Evolutionary conservation across 2,113 vertebrate genomes (phyloP).

Genomic region (Coptodon bakossiorum): DNA sequence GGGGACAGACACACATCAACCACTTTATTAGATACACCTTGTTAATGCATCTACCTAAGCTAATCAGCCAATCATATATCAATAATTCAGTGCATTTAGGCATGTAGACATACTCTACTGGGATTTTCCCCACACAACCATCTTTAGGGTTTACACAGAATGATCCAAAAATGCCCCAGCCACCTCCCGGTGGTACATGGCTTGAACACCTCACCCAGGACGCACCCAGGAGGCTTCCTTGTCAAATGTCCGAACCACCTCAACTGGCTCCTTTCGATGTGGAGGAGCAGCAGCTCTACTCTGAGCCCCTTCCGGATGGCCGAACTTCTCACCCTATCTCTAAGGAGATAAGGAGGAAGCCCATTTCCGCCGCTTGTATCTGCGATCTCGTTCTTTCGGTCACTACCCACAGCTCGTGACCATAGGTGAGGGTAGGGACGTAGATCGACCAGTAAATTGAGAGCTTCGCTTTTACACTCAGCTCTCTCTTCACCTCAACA

Average conservation of each 20-base stretch:
- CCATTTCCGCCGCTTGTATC: accelerated
- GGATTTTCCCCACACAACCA: not conserved
- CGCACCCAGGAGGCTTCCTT: accelerated
- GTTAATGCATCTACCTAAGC: not conserved
- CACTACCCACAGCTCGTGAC: not conserved
- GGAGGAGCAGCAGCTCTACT: not conserved
- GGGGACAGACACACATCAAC: not conserved
- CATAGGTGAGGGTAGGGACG: accelerated
- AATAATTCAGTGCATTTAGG: not conserved
- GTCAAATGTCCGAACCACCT: not conserved
- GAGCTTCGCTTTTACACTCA: not conserved
- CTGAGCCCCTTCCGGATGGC: accelerated
- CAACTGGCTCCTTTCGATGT: accelerated
- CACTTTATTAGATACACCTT: not conserved
- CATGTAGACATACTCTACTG: accelerated
- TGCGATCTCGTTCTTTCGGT: accelerated
- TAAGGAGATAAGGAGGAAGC: not conserved
- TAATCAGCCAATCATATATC: not conserved
- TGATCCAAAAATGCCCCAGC: accelerated
- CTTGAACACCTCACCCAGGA: accelerated
- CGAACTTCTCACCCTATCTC: accelerated
- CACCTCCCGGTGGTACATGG: accelerated
- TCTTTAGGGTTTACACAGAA: not conserved
- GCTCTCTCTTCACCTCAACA: not conserved
- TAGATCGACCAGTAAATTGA: not conserved